Percentiles rank a stretch among this genome's conserved stretches.
Conservation (phyloP, 2,113 vertebrate genomes). For the Laterallus jamaicensis region DNA sequence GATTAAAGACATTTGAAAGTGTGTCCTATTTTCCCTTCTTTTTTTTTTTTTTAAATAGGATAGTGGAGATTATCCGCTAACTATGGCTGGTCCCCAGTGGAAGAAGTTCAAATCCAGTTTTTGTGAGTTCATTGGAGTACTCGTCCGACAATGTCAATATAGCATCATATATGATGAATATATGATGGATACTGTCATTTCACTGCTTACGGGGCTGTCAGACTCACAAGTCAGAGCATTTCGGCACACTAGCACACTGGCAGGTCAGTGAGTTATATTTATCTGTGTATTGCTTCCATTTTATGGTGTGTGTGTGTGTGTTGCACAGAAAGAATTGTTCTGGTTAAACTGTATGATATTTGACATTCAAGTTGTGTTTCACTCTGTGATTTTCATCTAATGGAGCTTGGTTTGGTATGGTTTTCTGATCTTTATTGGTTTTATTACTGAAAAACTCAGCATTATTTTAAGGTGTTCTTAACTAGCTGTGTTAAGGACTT, state of each 20-base stretch:
- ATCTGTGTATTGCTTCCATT: neutral
- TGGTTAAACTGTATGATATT: neutral
- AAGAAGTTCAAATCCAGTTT: constrained; percentile 99
- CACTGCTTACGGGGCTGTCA: constrained; percentile 95
- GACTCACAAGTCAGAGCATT: constrained; percentile 99
- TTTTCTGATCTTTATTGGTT: neutral
- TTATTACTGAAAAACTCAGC: neutral
- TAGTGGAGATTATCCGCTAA: constrained; percentile 97
- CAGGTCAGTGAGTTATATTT: constrained; percentile 80
- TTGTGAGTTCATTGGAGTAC: constrained; percentile 97
- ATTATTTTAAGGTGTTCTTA: neutral
- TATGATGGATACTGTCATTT: constrained; percentile 99
- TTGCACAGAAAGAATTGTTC: neutral
- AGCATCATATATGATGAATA: constrained; percentile 99
- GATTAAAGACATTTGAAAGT: neutral
- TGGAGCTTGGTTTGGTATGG: neutral
- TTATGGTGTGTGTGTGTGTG: neutral
- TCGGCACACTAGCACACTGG: constrained; percentile 98
- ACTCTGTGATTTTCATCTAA: neutral
- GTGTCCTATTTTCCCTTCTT: neutral
- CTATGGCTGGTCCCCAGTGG: constrained; percentile 98
- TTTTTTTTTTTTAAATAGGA: constrained; percentile 79
- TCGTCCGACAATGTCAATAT: constrained; percentile 98
- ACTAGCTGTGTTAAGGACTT: neutral
- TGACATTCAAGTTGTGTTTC: rapidly evolving